These are phyloP conservation scores for Pedionomus torquatus DNA, from an alignment of 2,113 vertebrate species.

Conservation along the genomic window DNA sequence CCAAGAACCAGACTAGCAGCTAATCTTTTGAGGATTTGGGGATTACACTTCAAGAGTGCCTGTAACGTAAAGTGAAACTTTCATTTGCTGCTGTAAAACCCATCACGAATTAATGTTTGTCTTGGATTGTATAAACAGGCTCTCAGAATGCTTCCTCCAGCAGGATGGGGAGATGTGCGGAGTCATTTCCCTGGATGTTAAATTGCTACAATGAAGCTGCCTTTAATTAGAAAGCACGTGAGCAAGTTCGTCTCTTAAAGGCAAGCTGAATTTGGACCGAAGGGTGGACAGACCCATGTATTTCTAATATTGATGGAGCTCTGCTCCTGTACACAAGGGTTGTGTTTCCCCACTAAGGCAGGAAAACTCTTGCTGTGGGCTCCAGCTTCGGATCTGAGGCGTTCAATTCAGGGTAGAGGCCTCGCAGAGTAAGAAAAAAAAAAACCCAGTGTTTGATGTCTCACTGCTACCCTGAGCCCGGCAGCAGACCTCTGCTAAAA, in stretches of 20 bases:
- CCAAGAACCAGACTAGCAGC: background rate
- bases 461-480: background rate
- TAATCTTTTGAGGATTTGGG: background rate
- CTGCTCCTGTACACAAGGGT: background rate
- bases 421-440: background rate
- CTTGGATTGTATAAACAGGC: background rate
- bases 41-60: background rate
- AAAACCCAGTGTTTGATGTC: background rate
- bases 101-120: background rate
- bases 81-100: background rate
- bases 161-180: background rate
- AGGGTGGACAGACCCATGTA: background rate
- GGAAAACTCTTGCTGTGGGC: background rate
- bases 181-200: slow-evolving; percentile 37
- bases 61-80: background rate
- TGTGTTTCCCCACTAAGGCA: background rate
- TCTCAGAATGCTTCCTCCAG: background rate
- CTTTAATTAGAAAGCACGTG: background rate
- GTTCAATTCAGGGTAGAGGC: background rate
- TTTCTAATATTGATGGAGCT: background rate
- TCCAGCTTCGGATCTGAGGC: background rate
- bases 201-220: background rate
- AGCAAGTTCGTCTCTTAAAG: background rate
- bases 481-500: background rate
- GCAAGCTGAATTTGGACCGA: background rate